These are phyloP conservation scores for Onchidella celtica DNA, from an alignment of 2,888 invertebrate genomes.

Conservation along the genomic window DNA sequence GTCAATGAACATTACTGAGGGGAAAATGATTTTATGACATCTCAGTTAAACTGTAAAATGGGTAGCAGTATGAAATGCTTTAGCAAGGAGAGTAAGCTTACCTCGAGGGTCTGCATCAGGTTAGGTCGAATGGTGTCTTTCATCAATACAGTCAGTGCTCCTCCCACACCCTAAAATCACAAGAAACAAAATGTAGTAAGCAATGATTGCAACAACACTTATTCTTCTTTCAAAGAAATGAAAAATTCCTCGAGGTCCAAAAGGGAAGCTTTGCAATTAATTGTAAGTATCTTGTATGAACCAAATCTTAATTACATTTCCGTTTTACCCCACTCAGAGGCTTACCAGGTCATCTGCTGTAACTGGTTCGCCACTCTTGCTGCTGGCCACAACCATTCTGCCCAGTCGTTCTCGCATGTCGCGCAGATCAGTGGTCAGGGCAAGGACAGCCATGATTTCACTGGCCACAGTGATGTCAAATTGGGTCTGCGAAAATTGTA, in stretches of 20 bases:
- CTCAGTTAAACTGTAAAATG: no score
- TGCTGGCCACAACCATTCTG: constrained; percentile 92
- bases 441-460: constrained; percentile 99
- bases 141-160: constrained; percentile 94
- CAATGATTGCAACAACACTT: background rate
- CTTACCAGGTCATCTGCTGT: constrained; percentile 93
- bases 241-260: background rate
- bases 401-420: constrained; percentile 94
- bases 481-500: constrained; percentile 82
- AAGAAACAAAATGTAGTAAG: background rate
- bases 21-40: no score
- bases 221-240: background rate
- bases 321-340: constrained; percentile 1
- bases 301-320: background rate
- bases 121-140: constrained; percentile 97
- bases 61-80: no score
- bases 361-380: constrained; percentile 88
- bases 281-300: no score
- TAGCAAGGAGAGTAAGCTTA: no score
- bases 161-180: constrained; percentile 95
- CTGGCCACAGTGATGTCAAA: constrained; percentile 98
- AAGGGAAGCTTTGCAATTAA: no score
- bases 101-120: constrained; percentile 98
- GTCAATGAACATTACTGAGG: no score
- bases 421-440: constrained; percentile 89